Percentiles rank a stretch among this genome's conserved stretches.
These are phyloP conservation scores for Nysson spinosus DNA, from an alignment of 2,888 invertebrate genomes.

Conservation along the genomic window DNA sequence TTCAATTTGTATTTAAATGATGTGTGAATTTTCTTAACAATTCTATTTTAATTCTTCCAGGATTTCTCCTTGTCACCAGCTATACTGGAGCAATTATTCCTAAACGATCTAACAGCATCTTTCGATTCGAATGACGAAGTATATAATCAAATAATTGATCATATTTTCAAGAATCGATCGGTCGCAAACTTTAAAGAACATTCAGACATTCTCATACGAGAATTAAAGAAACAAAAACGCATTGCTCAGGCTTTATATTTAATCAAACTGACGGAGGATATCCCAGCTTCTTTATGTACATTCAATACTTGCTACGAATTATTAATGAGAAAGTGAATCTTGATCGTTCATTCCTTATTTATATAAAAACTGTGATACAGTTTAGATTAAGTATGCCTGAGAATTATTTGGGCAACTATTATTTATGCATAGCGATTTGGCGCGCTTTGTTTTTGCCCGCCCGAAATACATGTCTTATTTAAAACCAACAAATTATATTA, in stretches of 20 bases:
- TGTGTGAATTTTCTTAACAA: background rate
- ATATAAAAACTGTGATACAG: slow-evolving; percentile 14
- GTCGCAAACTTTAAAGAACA: slow-evolving; percentile 64
- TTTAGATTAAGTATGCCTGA: background rate
- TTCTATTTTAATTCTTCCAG: slow-evolving; percentile 51
- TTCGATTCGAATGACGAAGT: slow-evolving; percentile 70
- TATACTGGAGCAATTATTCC: slow-evolving; percentile 71
- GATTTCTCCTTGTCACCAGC: slow-evolving; percentile 55
- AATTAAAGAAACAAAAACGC: slow-evolving; percentile 67
- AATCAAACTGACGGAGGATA: slow-evolving; percentile 67
- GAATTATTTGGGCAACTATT: background rate
- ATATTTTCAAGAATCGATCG: slow-evolving; percentile 69
- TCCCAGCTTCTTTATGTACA: slow-evolving; percentile 70
- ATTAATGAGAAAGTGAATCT: slow-evolving; percentile 39
- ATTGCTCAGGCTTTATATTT: slow-evolving; percentile 71
- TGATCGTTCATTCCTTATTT: background rate
- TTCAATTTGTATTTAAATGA: too few relatives aligned
- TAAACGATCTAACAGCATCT: slow-evolving; percentile 68
- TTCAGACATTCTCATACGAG: slow-evolving; percentile 62
- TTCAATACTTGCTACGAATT: slow-evolving; percentile 61
- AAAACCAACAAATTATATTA: too few relatives aligned
- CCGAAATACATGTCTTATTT: too few relatives aligned
- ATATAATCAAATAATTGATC: slow-evolving; percentile 69
- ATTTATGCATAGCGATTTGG: background rate
- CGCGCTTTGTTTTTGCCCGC: background rate